phyloP scores from a whole-genome alignment of 1,140 invertebrate genomes.

The Lerema accius region DNA sequence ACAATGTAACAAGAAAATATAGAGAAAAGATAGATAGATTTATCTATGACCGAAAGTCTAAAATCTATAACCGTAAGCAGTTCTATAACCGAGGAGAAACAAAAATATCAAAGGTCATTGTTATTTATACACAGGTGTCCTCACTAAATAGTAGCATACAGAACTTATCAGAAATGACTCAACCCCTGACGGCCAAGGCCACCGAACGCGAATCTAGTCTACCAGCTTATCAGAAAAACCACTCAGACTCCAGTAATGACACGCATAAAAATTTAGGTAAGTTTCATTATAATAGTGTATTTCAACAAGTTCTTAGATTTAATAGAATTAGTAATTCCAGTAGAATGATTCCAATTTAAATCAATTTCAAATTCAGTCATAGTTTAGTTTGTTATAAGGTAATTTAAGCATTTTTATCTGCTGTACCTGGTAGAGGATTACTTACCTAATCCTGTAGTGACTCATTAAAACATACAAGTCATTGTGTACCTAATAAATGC shows the following conservation, averaged over 20 bases:
- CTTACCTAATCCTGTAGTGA: no score
- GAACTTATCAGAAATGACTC: slow-evolving; percentile 75
- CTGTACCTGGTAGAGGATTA: no score
- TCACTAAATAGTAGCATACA: slow-evolving; percentile 79
- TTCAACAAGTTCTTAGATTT: no score
- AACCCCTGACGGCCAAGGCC: slow-evolving; percentile 70
- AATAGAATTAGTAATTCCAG: no score
- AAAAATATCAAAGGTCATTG: background rate
- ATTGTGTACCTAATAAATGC: no score
- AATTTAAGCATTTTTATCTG: background rate
- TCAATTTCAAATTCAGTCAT: background rate
- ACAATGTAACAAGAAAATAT: no score
- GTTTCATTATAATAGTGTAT: slow-evolving; percentile 34
- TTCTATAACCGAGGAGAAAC: background rate
- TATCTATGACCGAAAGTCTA: no score
- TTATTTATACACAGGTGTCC: slow-evolving; percentile 62
- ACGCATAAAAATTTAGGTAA: slow-evolving; percentile 77
- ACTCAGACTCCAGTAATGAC: slow-evolving; percentile 71
- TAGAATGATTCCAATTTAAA: no score
- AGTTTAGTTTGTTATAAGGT: background rate
- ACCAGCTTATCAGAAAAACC: slow-evolving; percentile 57
- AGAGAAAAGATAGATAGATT: background rate
- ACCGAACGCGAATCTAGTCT: slow-evolving; percentile 58
- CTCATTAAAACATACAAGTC: no score
- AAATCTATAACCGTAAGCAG: no score